Conservation (phyloP, 2,113 vertebrate species). For the Corythornis cristatus region DNA sequence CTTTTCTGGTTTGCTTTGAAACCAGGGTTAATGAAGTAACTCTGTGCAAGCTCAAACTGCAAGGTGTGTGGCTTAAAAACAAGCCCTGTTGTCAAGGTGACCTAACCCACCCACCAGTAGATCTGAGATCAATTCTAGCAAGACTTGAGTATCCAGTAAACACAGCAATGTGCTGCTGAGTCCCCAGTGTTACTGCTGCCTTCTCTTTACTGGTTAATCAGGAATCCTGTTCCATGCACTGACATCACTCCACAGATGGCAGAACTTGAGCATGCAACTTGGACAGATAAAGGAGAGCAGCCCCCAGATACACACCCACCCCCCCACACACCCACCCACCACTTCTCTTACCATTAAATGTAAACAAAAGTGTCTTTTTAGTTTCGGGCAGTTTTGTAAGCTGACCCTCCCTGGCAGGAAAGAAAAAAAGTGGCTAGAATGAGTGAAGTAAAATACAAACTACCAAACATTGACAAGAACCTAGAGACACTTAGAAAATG, state of each 20-base stretch:
- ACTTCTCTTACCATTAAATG: conserved; percentile 92
- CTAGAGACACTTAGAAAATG: neutral
- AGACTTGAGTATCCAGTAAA: neutral
- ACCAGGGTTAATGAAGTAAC: neutral
- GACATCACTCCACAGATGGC: neutral
- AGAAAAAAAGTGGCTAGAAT: conserved; percentile 30
- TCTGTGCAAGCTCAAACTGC: neutral
- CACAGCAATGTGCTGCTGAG: neutral
- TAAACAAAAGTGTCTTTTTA: conserved; percentile 98
- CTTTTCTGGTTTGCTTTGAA: neutral
- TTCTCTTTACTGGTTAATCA: neutral
- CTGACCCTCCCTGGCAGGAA: conserved; percentile 90
- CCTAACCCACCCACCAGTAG: neutral
- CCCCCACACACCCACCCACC: neutral
- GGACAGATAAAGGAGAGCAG: neutral
- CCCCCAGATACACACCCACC: neutral
- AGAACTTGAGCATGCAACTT: neutral
- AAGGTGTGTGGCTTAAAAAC: neutral
- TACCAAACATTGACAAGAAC: neutral
- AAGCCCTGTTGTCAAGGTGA: neutral
- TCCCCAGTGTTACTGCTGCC: neutral
- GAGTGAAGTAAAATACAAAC: neutral
- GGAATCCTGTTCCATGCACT: neutral
- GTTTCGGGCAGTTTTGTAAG: conserved; percentile 98
- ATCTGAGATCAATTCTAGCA: neutral